Conservation (phyloP, 2,797 vertebrate genomes). For the Platalea minor region DNA sequence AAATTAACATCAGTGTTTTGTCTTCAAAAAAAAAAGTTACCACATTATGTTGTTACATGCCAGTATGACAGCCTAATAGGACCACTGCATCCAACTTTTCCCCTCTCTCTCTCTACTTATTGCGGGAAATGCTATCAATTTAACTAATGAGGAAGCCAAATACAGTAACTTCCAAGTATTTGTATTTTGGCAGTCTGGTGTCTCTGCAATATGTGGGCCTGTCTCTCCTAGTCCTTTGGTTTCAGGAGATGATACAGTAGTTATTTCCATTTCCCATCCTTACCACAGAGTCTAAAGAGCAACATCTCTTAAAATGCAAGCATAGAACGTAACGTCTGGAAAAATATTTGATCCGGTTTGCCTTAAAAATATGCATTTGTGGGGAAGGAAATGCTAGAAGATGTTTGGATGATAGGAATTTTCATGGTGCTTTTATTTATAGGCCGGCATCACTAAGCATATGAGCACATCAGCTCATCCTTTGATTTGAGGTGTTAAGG, state of each 20-base stretch:
- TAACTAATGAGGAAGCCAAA: conserved; percentile 19
- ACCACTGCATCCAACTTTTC: background rate
- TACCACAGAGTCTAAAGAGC: background rate
- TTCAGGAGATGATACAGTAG: background rate
- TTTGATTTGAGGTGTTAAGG: background rate
- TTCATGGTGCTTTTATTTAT: background rate
- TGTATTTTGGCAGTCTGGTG: background rate
- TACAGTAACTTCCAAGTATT: background rate
- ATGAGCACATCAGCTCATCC: background rate
- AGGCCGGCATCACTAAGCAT: background rate
- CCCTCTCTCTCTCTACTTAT: background rate
- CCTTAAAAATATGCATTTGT: background rate
- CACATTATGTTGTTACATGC: background rate
- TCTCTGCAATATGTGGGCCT: background rate
- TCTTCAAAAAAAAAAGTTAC: background rate
- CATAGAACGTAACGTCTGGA: background rate
- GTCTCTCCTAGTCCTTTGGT: background rate
- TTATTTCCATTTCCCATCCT: background rate
- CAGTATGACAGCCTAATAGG: background rate
- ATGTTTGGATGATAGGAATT: background rate
- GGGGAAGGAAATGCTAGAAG: background rate
- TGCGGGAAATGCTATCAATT: background rate
- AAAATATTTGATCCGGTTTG: background rate
- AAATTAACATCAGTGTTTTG: conserved; percentile 36
- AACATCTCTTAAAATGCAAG: background rate